Evolutionary conservation across 2,888 invertebrate genomes (phyloP).

Genomic region (Trichacis sp.): DNA sequence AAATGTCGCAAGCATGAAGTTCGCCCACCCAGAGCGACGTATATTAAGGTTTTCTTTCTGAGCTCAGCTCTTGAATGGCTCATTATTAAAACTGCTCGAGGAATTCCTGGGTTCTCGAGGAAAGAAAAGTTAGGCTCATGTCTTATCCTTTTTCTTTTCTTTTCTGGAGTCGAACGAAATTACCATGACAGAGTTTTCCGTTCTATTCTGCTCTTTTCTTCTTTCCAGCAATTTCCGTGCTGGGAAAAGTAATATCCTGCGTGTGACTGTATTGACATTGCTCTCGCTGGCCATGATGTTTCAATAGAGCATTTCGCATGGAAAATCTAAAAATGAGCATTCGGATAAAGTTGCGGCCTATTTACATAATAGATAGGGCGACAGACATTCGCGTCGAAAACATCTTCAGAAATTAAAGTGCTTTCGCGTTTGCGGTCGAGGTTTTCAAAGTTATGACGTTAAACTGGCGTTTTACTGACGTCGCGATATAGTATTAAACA

Average conservation of each 20-base stretch:
- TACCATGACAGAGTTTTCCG: conserved; percentile 34
- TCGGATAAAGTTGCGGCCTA: too few species aligned
- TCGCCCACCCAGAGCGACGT: too few species aligned
- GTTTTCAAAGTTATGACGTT: background rate
- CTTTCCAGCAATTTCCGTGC: conserved; percentile 35
- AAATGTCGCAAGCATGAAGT: too few species aligned
- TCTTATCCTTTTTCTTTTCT: conserved; percentile 29
- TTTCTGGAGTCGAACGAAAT: conserved; percentile 23
- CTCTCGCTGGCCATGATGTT: conserved; percentile 20
- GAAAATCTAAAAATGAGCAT: conserved; percentile 23
- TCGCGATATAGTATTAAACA: background rate
- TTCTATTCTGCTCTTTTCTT: conserved; percentile 30
- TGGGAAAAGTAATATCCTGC: conserved; percentile 36
- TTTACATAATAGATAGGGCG: too few species aligned
- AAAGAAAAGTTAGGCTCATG: conserved; percentile 15
- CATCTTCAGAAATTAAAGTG: background rate
- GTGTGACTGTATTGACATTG: conserved; percentile 26
- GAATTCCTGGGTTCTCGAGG: background rate
- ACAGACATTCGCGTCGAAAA: too few species aligned
- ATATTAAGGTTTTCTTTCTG: background rate
- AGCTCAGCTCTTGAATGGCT: background rate
- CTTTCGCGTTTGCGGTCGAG: background rate
- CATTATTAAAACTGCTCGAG: conserved; percentile 2
- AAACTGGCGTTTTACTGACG: background rate
- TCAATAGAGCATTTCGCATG: conserved; percentile 15